Base-by-base conservation (phyloP, 2,888 invertebrate genomes). In the Digitonthophagus gazella region DNA sequence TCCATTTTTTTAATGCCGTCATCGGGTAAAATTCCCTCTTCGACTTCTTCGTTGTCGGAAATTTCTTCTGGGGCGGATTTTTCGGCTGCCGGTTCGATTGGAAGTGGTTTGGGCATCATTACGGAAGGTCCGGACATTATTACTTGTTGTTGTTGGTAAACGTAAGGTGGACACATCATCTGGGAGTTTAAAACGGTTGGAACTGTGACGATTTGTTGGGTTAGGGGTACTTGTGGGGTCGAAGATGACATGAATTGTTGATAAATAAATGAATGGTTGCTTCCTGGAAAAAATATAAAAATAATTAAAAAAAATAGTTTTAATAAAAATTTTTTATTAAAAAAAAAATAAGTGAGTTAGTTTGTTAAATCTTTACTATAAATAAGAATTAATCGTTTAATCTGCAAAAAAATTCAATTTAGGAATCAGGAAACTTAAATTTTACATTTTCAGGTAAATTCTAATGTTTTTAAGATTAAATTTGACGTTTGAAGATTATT, bases 141-240 rank as follows among this genome's bases (percentile, higher is more conserved):
- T 55, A 86, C 82, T 71, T 85, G 85, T 74, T 86, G 86, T 71
- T 86, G 86, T 73, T 86, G 86, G 75, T 86, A 85, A 76, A 86
- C 79, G 69, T 85, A 86, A 0, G 86, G 86, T 11, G 71, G 67
- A 11, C 71, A 83, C 84, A 86, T 84, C 83, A 85, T 84, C 72
- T 85, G 81, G 15, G 81, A 85, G 77, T 84, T 85, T 71, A 84
- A 81, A 66, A 84, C 83, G 3, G 82, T 77, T 0, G 85, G 84
- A 63, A 86, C 84, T 77, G 84, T 83, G 1, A 86, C 83, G 72
- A 85, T 86, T 72, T 86, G 86, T 74, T 85, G 84, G 71, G 85
- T 85, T 18, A 80, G 77, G 65, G 77, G 78, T 11, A 77, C 74
- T 70, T 79, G 81, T 15, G 78, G 78, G 4, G 79, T 77, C 22